Base-by-base conservation (phyloP, 1,140 invertebrate species). In the Drosophila busckii region DNA sequence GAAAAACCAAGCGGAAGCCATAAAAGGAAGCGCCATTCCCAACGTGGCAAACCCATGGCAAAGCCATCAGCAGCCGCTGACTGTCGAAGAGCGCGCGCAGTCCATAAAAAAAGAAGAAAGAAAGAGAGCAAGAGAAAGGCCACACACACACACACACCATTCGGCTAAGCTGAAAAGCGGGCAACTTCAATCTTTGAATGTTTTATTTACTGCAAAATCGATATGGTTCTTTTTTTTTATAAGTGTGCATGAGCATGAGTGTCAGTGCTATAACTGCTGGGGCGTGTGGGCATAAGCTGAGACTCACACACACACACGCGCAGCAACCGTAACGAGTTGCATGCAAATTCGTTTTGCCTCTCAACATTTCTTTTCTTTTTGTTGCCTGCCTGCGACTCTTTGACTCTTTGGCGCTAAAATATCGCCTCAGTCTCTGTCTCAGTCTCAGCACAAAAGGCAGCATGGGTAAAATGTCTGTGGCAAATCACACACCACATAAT, bases 161-260 rank as follows among this genome's bases (percentile, higher is more conserved):
- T 78, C 73, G 68, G 73, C 73, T 78, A 78, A 80, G 73, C 73
- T 78, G 68, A 78, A 80, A 78, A 78, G 73, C 73, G 75, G n/a
- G 68, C 64, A 80, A 78, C 73, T 78, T 78, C 73, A 78, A 78
- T 78, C 73, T 78, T 80, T 78, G 73, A 78, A 78, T 78, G 73
- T 78, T 78, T 78, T 78, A 78, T 78, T 78, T 78, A 78, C 73
- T 78, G 73, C 73, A 78, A 78, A 78, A 78, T 78, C 73, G 73
- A 78, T 78, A 78, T 80, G 73, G 63, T 78, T 78, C 68, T 76
- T 73, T 59, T 78, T 78, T 73, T 76, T 73, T 59, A 48, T 41
- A 64, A 60, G 40, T 29, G 41, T 58, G 34, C 23, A n/a, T n/a
- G n/a, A n/a, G n/a, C n/a, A n/a, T n/a, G 38, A 32, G 29, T 60